Evolutionary conservation across 2,888 invertebrate genomes (phyloP), one percentile per base, ranked within the genome.

Genomic region (Sphecodes monilicornis): DNA sequence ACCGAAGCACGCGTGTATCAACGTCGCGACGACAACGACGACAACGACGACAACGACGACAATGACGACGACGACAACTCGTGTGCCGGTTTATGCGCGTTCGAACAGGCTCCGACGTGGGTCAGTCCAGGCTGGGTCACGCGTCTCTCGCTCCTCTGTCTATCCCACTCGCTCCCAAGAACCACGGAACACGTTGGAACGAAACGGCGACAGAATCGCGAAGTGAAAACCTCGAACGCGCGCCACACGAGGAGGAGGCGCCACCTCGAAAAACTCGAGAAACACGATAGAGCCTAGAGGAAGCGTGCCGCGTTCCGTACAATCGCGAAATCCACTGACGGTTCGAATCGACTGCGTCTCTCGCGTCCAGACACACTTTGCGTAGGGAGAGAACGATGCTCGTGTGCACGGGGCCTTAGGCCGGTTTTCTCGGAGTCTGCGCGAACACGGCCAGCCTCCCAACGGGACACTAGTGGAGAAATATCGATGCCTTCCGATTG

Each of bases 241-340:
- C 75, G 84, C 76, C 39, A 71, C 85, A 77, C 85, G 85, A 80
- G 8, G 88, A 85, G 86, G 88, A 88, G 88, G 88, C 88, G 88
- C 88, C 88, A 89, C 88, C 85, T 80, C 88, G 85, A 86, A 89
- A 89, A 86, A 88, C 57, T 72, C 70, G 88, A 86, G 88, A 80
- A 85, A 86, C 87, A 74, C 80, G 54, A 60, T 78, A 79, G 70
- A 71, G 79, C 18, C 18, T 46, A 46, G 50, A 66, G 68, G 76
- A 75, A 29, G 82, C 66, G 66, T 66, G 66, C 76, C 64, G 76
- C 36, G 78, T 81, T 78, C 76, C 70, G 66, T 80, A 82, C 88
- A 84, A 88, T 86, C 88, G 86, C 77, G 82, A 86, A 88, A 80
- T 83, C 82, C 82, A 82, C 80, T 82, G 84, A 82, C 78, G 80